Conservation (phyloP, 2,113 vertebrate species). For the Onychostruthus taczanowskii region DNA sequence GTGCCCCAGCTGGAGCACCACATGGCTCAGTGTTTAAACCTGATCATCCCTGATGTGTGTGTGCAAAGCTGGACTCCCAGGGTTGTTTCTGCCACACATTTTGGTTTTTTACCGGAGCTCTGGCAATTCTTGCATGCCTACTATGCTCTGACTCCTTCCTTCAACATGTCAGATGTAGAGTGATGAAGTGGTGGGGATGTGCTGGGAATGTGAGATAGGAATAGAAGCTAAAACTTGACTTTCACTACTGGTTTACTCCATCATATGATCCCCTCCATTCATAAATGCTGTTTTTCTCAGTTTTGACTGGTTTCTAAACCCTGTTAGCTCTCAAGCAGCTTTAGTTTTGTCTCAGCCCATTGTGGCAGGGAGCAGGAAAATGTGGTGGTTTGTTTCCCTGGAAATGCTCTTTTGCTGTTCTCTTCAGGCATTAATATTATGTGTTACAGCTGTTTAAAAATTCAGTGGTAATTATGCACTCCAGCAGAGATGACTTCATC, state of each 20-base stretch:
- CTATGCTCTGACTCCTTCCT: background rate
- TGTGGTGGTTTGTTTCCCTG: background rate
- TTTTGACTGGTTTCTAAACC: slow-evolving; percentile 21
- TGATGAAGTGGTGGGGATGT: background rate
- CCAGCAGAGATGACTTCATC: background rate
- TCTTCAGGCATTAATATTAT: slow-evolving; percentile 29
- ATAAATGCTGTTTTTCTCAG: background rate
- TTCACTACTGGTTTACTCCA: background rate
- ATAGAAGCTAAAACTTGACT: background rate
- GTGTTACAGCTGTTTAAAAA: slow-evolving; percentile 46
- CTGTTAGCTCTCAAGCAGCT: background rate
- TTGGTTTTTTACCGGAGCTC: background rate
- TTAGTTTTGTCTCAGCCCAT: background rate
- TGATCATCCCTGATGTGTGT: background rate
- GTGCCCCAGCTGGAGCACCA: background rate
- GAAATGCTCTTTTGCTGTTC: slow-evolving; percentile 35
- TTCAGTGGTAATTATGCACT: slow-evolving; percentile 35
- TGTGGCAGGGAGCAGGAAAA: background rate
- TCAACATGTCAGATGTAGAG: background rate
- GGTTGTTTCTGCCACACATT: rapidly evolving
- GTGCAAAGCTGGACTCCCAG: background rate
- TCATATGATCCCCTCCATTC: background rate
- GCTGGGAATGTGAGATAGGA: background rate
- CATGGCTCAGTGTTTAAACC: background rate
- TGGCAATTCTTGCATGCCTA: background rate